A percentile compares a stretch with the other conserved stretches of the same genome.
Evolutionary conservation across 2,113 vertebrate species (phyloP).

Genomic region (Parus major): DNA sequence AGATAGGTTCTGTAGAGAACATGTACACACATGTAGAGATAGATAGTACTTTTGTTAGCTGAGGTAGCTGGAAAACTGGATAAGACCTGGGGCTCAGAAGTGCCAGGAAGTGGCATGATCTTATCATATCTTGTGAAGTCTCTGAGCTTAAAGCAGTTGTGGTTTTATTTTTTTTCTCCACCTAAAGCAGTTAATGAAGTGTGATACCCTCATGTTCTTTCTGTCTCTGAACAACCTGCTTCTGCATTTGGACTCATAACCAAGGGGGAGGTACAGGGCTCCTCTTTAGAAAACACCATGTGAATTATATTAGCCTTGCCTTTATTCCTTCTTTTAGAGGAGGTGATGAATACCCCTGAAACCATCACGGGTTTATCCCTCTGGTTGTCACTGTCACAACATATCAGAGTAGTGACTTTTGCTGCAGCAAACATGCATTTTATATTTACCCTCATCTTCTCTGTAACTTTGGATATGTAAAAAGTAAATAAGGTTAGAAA

Average conservation of each 20-base stretch:
- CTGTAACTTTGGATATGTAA: not conserved
- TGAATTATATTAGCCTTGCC: not conserved
- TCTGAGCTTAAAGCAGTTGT: not conserved
- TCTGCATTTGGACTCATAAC: not conserved
- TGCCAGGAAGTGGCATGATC: not conserved
- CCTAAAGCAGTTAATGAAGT: not conserved
- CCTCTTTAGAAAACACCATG: not conserved
- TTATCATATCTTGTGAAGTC: not conserved
- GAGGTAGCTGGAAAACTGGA: not conserved
- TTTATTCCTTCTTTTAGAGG: not conserved
- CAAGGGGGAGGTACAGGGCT: not conserved
- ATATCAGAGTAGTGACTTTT: not conserved
- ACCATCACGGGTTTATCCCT: not conserved
- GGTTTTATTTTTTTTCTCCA: not conserved
- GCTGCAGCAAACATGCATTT: not conserved
- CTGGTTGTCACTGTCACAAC: not conserved
- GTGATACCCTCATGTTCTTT: not conserved
- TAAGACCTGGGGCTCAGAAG: not conserved
- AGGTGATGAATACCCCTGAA: not conserved
- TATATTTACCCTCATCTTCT: not conserved
- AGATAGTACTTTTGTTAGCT: not conserved
- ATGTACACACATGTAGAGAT: not conserved
- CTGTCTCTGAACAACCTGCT: not conserved
- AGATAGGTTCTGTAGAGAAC: not conserved
- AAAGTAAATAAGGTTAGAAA: not conserved